Percentiles rank a stretch among this genome's conserved stretches.
Conservation (phyloP, 2,888 invertebrate species). For the Caenorhabditis angaria region DNA sequence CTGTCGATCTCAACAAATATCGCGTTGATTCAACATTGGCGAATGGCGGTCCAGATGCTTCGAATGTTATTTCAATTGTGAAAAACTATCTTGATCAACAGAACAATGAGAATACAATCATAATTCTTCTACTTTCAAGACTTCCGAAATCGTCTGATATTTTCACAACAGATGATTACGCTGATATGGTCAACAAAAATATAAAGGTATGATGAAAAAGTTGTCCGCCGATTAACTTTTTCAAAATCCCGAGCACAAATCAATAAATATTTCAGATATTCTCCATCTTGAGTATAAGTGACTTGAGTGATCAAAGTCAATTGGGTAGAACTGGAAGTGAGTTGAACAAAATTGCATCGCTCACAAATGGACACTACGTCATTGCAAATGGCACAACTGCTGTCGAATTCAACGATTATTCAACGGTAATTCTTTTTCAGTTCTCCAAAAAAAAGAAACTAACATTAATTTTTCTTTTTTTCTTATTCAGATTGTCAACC, state of each 20-base stretch:
- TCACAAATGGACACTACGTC: conserved; percentile 32
- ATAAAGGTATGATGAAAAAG: conserved; percentile 2
- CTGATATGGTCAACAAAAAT: not conserved
- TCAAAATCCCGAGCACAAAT: not conserved
- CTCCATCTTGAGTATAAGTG: conserved; percentile 2
- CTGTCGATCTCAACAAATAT: conserved; percentile 1
- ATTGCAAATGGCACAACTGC: conserved; percentile 23
- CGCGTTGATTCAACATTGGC: not conserved
- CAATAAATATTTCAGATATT: conserved; percentile 5
- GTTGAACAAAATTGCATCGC: conserved; percentile 20
- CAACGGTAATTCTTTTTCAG: not conserved
- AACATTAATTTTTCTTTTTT: not conserved
- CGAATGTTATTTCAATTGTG: conserved; percentile 17
- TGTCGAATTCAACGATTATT: conserved; percentile 17
- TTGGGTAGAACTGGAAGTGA: conserved; percentile 13
- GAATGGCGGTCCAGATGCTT: not conserved
- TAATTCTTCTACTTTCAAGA: conserved; percentile 4
- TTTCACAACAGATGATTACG: not conserved
- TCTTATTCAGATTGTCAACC: conserved; percentile 10
- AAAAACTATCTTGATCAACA: not conserved
- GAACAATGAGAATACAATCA: conserved; percentile 3
- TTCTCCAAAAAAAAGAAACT: not conserved
- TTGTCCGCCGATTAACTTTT: not conserved
- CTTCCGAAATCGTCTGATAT: not conserved
- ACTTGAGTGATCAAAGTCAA: not conserved